Conservation (phyloP, 2,113 vertebrate species). For the Sitta europaea region DNA sequence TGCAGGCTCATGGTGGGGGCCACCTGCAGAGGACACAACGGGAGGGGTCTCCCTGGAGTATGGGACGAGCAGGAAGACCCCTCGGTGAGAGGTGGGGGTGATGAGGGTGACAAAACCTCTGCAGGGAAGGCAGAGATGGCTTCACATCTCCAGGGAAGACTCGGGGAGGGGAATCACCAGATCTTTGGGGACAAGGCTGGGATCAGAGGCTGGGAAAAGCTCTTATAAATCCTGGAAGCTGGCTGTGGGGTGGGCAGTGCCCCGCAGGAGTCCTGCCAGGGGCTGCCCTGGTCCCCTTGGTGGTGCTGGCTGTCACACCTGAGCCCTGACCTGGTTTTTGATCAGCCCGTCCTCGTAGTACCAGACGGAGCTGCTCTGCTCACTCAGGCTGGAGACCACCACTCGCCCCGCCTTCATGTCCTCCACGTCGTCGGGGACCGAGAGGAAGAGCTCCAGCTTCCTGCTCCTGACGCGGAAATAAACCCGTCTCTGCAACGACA, state of each 20-base stretch:
- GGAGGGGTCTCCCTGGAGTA: background rate
- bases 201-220: background rate
- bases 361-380: conserved; percentile 84
- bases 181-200: background rate
- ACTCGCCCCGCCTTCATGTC: conserved; percentile 90
- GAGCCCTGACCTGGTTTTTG: conserved; percentile 85
- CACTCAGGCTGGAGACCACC: conserved; percentile 75
- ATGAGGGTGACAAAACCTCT: background rate
- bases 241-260: background rate
- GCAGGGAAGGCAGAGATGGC: background rate
- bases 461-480: conserved; percentile 84
- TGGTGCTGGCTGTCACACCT: fast-evolving
- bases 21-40: conserved; percentile 63
- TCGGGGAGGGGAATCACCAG: background rate
- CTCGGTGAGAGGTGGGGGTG: background rate
- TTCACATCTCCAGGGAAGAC: background rate
- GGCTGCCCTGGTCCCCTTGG: fast-evolving
- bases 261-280: background rate
- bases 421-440: conserved; percentile 80
- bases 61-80: background rate
- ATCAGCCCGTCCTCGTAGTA: conserved; percentile 89
- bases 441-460: conserved; percentile 78
- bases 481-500: conserved; percentile 75
- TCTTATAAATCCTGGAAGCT: background rate
- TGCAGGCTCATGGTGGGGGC: conserved; percentile 87